Percentiles rank a stretch among this genome's conserved stretches.
These are phyloP conservation scores for Callosobruchus maculatus DNA, from an alignment of 2,888 invertebrate species.

Conservation along the genomic window DNA sequence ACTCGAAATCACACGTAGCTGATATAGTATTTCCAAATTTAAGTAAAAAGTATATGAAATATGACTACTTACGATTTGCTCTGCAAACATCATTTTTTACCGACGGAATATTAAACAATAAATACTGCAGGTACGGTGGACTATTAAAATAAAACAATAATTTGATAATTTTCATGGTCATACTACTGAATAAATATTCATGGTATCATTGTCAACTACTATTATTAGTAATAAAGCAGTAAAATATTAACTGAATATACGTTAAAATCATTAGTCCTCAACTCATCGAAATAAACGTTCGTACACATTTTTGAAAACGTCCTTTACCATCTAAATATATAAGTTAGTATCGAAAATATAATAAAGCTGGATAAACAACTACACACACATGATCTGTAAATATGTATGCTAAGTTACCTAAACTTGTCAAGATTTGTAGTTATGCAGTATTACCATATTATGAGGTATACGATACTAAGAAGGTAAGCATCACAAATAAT, in stretches of 20 bases:
- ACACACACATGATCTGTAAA: too few species aligned
- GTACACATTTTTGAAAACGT: neutral
- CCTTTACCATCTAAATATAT: neutral
- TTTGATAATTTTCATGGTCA: slow-evolving; percentile 13
- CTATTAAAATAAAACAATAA: slow-evolving; percentile 11
- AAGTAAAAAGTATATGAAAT: neutral
- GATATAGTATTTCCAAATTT: neutral
- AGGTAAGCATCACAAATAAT: too few species aligned
- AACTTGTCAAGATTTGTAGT: too few species aligned
- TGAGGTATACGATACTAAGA: too few species aligned
- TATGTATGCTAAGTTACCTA: too few species aligned
- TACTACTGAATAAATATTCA: slow-evolving; percentile 11
- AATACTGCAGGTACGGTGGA: neutral
- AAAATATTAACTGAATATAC: neutral
- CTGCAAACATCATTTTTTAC: neutral
- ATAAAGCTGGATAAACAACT: too few species aligned
- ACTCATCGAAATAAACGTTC: neutral
- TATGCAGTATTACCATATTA: too few species aligned
- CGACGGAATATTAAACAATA: neutral
- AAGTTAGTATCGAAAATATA: too few species aligned
- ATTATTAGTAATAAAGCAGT: slow-evolving; percentile 2
- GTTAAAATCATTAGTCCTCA: neutral
- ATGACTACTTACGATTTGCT: neutral
- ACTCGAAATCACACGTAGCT: too few species aligned
- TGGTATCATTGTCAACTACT: slow-evolving; percentile 11